A percentile compares a stretch with the other conserved stretches of the same genome.
These are phyloP conservation scores for Periophthalmus modestus DNA, from an alignment of 2,113 vertebrate species.

Conservation along the genomic window DNA sequence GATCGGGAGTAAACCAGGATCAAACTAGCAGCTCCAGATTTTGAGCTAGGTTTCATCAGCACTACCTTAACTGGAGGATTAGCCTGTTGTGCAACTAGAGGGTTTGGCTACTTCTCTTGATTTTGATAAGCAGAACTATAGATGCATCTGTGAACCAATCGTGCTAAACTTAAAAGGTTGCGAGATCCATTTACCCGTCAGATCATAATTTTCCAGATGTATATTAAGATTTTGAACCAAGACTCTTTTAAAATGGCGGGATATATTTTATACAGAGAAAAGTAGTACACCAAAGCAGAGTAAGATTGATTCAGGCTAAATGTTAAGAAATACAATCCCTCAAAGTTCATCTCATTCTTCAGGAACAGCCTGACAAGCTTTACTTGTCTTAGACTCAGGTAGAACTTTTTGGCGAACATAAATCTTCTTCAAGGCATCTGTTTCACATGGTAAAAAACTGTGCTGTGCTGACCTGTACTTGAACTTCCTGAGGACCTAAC, in stretches of 20 bases:
- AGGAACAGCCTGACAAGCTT: background rate
- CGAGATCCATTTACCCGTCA: too few relatives aligned
- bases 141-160: too few relatives aligned
- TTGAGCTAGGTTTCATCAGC: too few relatives aligned
- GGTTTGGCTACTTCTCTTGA: too few relatives aligned
- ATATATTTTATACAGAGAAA: background rate
- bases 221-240: background rate
- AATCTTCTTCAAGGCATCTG: background rate
- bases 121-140: too few relatives aligned
- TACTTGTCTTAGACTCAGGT: background rate
- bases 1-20: too few relatives aligned
- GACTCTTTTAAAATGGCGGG: background rate
- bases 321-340: background rate
- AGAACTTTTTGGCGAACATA: background rate
- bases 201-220: background rate
- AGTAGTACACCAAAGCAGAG: background rate
- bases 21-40: too few relatives aligned
- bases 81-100: too few relatives aligned
- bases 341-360: background rate
- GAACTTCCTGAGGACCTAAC: background rate
- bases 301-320: background rate
- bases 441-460: background rate
- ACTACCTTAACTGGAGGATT: too few relatives aligned
- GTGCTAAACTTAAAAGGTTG: too few relatives aligned
- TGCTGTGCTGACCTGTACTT: background rate